Evolutionary conservation across 2,797 vertebrate species (phyloP), one percentile per base, ranked within the genome.

Genomic region (Aotus griseimembra): DNA sequence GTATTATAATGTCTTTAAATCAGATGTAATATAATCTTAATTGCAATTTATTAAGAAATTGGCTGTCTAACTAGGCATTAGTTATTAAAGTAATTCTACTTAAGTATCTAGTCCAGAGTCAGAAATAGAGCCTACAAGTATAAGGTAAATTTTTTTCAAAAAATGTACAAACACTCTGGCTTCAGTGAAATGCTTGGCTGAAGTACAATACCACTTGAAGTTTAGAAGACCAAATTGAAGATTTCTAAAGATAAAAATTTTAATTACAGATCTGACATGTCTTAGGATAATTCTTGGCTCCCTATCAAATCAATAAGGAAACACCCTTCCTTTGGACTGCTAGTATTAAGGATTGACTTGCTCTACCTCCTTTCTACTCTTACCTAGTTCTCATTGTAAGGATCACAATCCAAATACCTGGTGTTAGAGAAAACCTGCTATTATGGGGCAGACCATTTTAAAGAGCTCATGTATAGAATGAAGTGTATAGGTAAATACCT

Each of bases 171-270:
- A 5, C 22, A 13, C 55, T 75, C 13, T 88, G n/a, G 36, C 14
- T 89, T 81, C 73, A 7, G 4, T 11, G 72, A 82, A 87, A 67
- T 58, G 26, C 26, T 72, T 88, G 87, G 39, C 72, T 81, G 72
- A 94, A 88, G 84, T 52, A 61, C 75, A 88, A 94, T 58, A 75
- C 24, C 36, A 76, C 76, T 91, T 90, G 85, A 94, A 57, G n/a
- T 79, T 92, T 90, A 75, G 75, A 92, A 90, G 58, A 79, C 17
- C 0, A 1, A 58, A 83, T 7, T 77, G 80, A 84, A 95, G 75
- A 84, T 95, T 91, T 96, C 44, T 91, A n/a, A 93, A 94, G 94
- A 92, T 96, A 93, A 72, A 48, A 39, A 77, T 97, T 93, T 82
- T 92, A 95, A 91, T 95, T 94, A 89, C 26, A 92, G 79, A 72